Evolutionary conservation across 2,113 vertebrate genomes (phyloP), one percentile per base, ranked within the genome.

Genomic region (Acanthisitta chloris): DNA sequence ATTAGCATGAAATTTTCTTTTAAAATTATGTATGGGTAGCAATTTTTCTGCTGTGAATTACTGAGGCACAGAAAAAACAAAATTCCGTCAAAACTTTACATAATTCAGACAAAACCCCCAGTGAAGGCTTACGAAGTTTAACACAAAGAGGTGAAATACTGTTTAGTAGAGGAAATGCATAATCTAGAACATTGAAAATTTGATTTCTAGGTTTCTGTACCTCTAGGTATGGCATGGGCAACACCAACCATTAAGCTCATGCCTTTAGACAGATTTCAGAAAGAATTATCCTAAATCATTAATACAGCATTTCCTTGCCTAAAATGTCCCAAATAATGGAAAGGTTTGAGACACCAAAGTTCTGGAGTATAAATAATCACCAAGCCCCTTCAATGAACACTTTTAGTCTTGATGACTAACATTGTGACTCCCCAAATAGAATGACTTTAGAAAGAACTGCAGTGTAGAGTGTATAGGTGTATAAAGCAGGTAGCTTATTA

Each of bases 211-310:
- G 17, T 40, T 64, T 59, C 11, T 52, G 11, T 58, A 36, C 23
- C 25, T 59, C 34, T 17, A 24, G 26, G n/a, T 65, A 74, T 4
- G 61, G 25, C 24, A 55, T 4, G 40, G 11, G 9, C 28, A 95
- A 55, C 17, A 40, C 1, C 1, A 0, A 14, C 25, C 7, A 23
- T 9, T 49, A 20, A 57, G 33, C 19, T 65, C 38, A 8, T 65
- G 17, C 18, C 25, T 69, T 66, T 2, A 0, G 36, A 57, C 9
- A 66, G 10, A 29, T 34, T 51, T 66, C 36, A 78, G 29, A 45
- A 81, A 81, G 17, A 83, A 57, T 14, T 13, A 61, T 13, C 4
- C 43, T 36, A 40, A 77, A 49, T 8, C 17, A 45, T 71, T 33
- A 49, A 31, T 14, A 40, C 18, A 79, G 15, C 4, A 38, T 34